A percentile compares a stretch with the other conserved stretches of the same genome.
These are phyloP conservation scores for Oryzaephilus surinamensis DNA, from an alignment of 1,140 invertebrate species.

Conservation along the genomic window DNA sequence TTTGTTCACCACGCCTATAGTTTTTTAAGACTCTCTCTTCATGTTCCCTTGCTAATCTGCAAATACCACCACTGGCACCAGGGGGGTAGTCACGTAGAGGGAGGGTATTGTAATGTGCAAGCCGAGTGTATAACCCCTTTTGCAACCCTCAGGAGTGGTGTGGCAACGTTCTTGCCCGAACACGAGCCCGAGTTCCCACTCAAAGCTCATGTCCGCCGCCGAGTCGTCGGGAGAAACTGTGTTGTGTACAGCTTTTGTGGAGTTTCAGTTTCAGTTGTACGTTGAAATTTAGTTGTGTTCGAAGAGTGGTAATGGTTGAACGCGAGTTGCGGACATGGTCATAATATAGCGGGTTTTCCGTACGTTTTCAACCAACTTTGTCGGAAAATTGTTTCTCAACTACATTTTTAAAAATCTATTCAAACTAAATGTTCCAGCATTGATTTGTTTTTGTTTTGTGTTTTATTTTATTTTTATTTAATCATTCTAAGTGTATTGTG, in stretches of 20 bases:
- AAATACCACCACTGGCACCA: constrained; percentile 4
- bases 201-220: too few relatives aligned
- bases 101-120: too few relatives aligned
- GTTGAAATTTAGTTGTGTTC: too few relatives aligned
- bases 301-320: too few relatives aligned
- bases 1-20: too few relatives aligned
- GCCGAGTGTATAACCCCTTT: constrained; percentile 21
- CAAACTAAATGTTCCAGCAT: constrained; percentile 1
- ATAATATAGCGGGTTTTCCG: too few relatives aligned
- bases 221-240: not conserved
- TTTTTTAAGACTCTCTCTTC: too few relatives aligned
- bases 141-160: constrained; percentile 17
- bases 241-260: not conserved
- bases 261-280: constrained; percentile 1
- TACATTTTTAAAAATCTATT: too few relatives aligned
- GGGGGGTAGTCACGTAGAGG: not conserved
- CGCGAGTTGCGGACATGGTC: not conserved
- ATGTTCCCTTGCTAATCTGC: constrained; percentile 8
- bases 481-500: constrained; percentile 10
- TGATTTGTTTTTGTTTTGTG: constrained; percentile 8
- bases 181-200: not conserved
- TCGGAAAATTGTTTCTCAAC: too few relatives aligned
- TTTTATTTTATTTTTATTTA: constrained; percentile 3
- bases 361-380: too few relatives aligned
- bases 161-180: not conserved